Evolutionary conservation across 2,888 invertebrate genomes (phyloP).

Genomic region (Antitype chi): DNA sequence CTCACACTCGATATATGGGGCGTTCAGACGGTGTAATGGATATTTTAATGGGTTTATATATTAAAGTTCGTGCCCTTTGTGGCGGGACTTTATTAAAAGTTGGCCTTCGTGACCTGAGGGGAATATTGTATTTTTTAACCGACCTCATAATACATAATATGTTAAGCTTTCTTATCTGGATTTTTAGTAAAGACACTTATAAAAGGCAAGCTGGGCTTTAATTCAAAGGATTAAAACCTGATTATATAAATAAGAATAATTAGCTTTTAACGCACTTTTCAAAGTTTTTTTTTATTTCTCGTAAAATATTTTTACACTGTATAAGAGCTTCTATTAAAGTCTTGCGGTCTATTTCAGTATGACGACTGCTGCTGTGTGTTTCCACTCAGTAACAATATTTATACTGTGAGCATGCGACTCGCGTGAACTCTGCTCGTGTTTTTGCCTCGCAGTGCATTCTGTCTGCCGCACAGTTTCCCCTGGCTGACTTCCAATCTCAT

Average conservation of each 20-base stretch:
- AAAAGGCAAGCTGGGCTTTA: neutral
- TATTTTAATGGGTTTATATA: slow-evolving; percentile 64
- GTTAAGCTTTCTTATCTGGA: slow-evolving; percentile 21
- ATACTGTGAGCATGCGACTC: slow-evolving; percentile 29
- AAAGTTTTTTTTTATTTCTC: neutral
- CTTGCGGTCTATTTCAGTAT: slow-evolving; percentile 52
- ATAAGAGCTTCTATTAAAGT: slow-evolving; percentile 33
- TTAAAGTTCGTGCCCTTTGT: slow-evolving; percentile 64
- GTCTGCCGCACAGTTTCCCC: slow-evolving; percentile 48
- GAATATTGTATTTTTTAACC: slow-evolving; percentile 23
- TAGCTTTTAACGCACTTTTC: neutral
- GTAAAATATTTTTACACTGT: neutral
- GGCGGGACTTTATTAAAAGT: slow-evolving; percentile 40
- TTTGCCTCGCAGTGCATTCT: slow-evolving; percentile 52
- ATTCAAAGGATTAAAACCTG: neutral
- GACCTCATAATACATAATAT: slow-evolving; percentile 17
- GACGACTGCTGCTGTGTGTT: slow-evolving; percentile 41
- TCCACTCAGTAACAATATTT: slow-evolving; percentile 61
- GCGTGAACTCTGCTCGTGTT: slow-evolving; percentile 45
- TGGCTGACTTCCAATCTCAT: slow-evolving; percentile 58
- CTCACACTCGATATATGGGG: slow-evolving; percentile 61
- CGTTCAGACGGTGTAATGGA: slow-evolving; percentile 59
- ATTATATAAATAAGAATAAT: slow-evolving; percentile 10
- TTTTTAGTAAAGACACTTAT: slow-evolving; percentile 1
- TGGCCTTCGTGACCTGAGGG: slow-evolving; percentile 60